A percentile compares a stretch with the other conserved stretches of the same genome.
These are phyloP conservation scores for Nothoprocta perdicaria DNA, from an alignment of 2,113 vertebrate species.

Conservation along the genomic window DNA sequence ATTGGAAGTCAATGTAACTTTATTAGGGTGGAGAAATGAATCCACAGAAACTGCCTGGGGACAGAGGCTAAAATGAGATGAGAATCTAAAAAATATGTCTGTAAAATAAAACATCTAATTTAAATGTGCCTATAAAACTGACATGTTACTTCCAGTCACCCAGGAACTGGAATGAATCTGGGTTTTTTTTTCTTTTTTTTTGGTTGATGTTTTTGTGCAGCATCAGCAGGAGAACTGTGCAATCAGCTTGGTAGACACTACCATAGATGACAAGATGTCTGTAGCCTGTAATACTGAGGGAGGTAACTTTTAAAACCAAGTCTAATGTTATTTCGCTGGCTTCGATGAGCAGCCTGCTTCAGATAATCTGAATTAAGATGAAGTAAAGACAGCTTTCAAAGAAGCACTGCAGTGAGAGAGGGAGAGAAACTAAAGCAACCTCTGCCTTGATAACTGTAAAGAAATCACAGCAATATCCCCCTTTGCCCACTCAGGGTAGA, in stretches of 20 bases:
- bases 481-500: neutral
- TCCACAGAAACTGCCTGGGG: neutral
- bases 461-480: neutral
- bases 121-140: neutral
- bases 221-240: neutral
- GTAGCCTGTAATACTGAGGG: neutral
- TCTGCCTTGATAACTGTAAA: neutral
- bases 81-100: neutral
- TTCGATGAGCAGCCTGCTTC: neutral
- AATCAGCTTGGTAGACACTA: neutral
- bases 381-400: neutral
- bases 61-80: neutral
- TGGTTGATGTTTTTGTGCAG: neutral
- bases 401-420: neutral
- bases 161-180: neutral
- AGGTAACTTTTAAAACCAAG: neutral
- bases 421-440: neutral
- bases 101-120: neutral
- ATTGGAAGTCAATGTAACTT: neutral
- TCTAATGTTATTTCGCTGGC: neutral
- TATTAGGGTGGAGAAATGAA: neutral
- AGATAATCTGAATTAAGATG: conserved; percentile 5
- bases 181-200: neutral
- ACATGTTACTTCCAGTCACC: neutral
- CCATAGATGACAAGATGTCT: neutral